Evolutionary conservation across 1,140 invertebrate species (phyloP).

Genomic region (Ctenoplectra terminalis): DNA sequence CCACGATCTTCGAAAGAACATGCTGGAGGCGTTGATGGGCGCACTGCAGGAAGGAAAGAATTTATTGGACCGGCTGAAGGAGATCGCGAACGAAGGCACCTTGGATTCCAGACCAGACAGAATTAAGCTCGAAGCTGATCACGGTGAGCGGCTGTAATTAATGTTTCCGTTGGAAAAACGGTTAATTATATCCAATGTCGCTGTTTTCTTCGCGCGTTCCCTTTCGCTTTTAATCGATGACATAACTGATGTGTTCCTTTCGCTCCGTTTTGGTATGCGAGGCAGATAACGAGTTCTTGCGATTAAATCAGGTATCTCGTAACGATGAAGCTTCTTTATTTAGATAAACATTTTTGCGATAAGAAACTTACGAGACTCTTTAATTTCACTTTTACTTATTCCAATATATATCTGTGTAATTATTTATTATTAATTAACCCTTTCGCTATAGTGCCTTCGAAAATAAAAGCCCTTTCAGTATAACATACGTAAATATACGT

Average conservation of each 20-base stretch:
- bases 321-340: background rate
- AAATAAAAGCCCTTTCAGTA: too few relatives aligned
- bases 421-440: too few relatives aligned
- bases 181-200: background rate
- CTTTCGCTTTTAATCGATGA: slow-evolving; percentile 47
- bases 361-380: too few relatives aligned
- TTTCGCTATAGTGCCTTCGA: too few relatives aligned
- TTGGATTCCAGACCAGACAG: slow-evolving; percentile 89
- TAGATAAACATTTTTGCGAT: background rate
- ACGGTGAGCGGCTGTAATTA: slow-evolving; percentile 78
- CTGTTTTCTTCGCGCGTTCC: background rate
- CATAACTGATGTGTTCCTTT: slow-evolving; percentile 16
- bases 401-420: too few relatives aligned
- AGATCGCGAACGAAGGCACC: slow-evolving; percentile 87
- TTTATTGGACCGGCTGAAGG: slow-evolving; percentile 87
- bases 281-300: background rate
- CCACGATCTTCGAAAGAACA: slow-evolving; percentile 86
- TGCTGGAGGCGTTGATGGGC: slow-evolving; percentile 90
- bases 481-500: too few relatives aligned
- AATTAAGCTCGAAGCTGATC: slow-evolving; percentile 86
- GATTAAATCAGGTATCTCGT: background rate
- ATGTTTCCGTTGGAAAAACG: slow-evolving; percentile 15
- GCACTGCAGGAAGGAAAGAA: slow-evolving; percentile 91
- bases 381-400: too few relatives aligned
- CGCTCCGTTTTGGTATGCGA: background rate